These are phyloP conservation scores for Labeo calbasu DNA, from an alignment of 2,797 vertebrate genomes.

Conservation along the genomic window DNA sequence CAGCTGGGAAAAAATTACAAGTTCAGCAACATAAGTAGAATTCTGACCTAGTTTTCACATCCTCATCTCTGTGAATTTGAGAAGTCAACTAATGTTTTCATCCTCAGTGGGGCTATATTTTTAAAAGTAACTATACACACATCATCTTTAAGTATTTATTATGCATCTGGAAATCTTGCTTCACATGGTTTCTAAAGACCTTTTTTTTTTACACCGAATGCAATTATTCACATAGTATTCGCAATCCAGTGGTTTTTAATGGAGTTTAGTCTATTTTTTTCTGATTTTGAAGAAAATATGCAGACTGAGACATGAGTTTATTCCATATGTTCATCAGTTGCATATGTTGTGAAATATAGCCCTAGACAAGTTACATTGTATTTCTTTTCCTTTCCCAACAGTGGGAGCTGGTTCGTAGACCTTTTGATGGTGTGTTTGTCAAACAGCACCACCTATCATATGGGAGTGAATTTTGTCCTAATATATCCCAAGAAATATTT, in stretches of 20 bases:
- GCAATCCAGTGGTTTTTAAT: no score
- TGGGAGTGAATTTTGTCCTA: neutral
- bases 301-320: neutral
- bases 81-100: constrained; percentile 2
- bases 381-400: neutral
- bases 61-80: neutral
- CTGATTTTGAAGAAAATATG: neutral
- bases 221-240: neutral
- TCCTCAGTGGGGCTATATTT: constrained; percentile 5
- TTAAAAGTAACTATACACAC: constrained; percentile 5
- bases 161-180: neutral
- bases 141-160: constrained; percentile 19
- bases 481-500: neutral
- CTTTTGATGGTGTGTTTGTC: neutral
- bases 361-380: neutral
- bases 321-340: neutral
- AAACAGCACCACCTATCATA: neutral
- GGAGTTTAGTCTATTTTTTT: neutral
- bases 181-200: neutral
- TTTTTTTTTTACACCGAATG: neutral
- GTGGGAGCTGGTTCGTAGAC: neutral
- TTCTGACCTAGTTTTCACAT: neutral
- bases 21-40: neutral
- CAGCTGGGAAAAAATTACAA: neutral
- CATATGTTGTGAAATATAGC: neutral